Evolutionary conservation across 2,888 invertebrate genomes (phyloP), one percentile per base, ranked within the genome.

Genomic region (Adelognathus sp.): DNA sequence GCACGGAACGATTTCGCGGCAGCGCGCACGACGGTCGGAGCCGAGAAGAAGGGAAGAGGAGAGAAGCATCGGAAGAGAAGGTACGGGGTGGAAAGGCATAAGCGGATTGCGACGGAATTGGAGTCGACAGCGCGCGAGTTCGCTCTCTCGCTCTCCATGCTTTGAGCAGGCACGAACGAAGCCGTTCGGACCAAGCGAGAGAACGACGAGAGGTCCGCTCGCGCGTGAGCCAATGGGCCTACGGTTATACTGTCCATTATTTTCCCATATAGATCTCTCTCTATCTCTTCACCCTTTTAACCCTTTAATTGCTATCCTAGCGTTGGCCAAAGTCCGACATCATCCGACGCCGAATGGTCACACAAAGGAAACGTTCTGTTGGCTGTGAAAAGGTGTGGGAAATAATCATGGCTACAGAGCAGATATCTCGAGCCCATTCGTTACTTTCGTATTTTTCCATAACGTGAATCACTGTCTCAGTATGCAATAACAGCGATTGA

Each of bases 81-180:
- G 50, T 21, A 58, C 29, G 21, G 31, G 29, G 41, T 54, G 82
- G 80, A 76, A 79, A 82, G 82, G 83, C 83, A 83, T 88, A 88
- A 89, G 88, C 88, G 86, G 88, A 89, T 89, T 89, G 88, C 86
- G 84, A 86, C 83, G 86, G 86, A 89, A 89, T 89, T 89, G 87
- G 84, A 87, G 88, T 86, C 84, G 85, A 67, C 66, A 60, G 31
- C 29, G 52, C 36, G 2, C 6, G 2, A n/a, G 2, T n/a, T 1
- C 14, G 2, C 41, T 5, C 14, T 18, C 39, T 3, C 11, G 29
- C 81, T 81, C 72, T 86, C 82, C 83, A 86, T 86, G 86, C 86
- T 86, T 88, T 86, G 87, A 87, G 83, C 82, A 29, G 63, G 44
- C 41, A 54, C 63, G 27, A 44, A 64, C 36, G 67, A 44, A 36